Base-by-base conservation (phyloP, 2,888 invertebrate genomes). In the Pandemis cinnamomeana region DNA sequence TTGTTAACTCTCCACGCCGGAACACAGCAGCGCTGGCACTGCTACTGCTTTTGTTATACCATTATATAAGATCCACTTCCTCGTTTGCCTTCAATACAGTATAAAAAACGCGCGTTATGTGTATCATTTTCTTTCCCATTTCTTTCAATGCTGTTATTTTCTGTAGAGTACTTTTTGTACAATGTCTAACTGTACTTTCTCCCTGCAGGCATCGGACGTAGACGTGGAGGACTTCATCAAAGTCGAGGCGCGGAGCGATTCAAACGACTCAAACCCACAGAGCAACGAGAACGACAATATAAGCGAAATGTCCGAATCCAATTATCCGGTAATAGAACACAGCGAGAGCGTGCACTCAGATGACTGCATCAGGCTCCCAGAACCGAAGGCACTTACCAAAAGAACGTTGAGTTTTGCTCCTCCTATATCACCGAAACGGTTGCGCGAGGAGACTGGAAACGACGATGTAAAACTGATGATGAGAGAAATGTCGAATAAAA, bases 401-500 rank as follows among this genome's bases (percentile, higher is more conserved):
- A 51, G 51, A 41, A 36, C n/a, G 51, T 10, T 67, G n/a, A 67
- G 36, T 51, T 53, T 7, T 27, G 44, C 67, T 10, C 36, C n/a
- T 1, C 8, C 67, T 11, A 58, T 55, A 7, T 42, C 58, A 5
- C 53, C 58, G 11, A 68, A 68, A 44, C 15, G 44, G n/a, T 27
- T 0, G 5, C 51, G 46, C 15, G 72, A 66, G 53, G 44, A 10
- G 10, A 27, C 27, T 11, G 3, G 10, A 0, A 20, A 27, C 11
- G 27, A 58, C n/a, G 0, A 41, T 8, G n/a, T 55, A 15, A 36
- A 62, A 13, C 66, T 74, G 66, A 72, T 69, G 62, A n/a, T 75
- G 11, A 67, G 63, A 60, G 70, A 72, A 5, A 27, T 71, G 15
- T 64, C 55, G 44, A 75, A 51, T 36, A 66, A 55, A 48, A 62